Evolutionary conservation across 2,797 vertebrate species (phyloP).

Genomic region (Bovichtus variegatus): DNA sequence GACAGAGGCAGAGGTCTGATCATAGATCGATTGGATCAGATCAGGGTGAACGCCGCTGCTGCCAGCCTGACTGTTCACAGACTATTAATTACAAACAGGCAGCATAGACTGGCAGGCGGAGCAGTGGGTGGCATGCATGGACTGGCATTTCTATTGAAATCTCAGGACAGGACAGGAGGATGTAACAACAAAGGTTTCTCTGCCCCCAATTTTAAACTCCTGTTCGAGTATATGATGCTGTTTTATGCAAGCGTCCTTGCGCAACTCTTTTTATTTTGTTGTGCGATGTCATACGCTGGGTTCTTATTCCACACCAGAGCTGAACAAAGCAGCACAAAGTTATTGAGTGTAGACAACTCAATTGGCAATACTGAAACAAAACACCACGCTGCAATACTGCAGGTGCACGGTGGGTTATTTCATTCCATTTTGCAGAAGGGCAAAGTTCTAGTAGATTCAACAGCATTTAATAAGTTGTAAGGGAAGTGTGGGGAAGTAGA

Average conservation of each 20-base stretch:
- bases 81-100: constrained; percentile 75
- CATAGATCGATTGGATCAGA: constrained; percentile 78
- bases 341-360: constrained; percentile 51
- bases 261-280: constrained; percentile 26
- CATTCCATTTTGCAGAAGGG: constrained; percentile 57
- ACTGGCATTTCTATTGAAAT: constrained; percentile 47
- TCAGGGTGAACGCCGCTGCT: constrained; percentile 68
- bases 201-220: constrained; percentile 42
- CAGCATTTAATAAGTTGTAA: constrained; percentile 66
- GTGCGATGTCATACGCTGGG: constrained; percentile 23
- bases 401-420: constrained; percentile 67
- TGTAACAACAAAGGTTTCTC: constrained; percentile 38
- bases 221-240: background rate
- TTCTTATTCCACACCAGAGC: constrained; percentile 22
- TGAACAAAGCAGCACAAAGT: constrained; percentile 29
- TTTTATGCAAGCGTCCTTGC: constrained; percentile 2
- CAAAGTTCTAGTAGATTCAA: constrained; percentile 55
- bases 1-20: constrained; percentile 78
- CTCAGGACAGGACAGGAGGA: constrained; percentile 21
- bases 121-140: constrained; percentile 54
- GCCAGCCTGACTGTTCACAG: constrained; percentile 71
- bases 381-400: constrained; percentile 9
- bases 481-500: constrained; percentile 51
- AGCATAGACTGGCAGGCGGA: constrained; percentile 41
- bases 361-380: constrained; percentile 48